Conservation (phyloP, 2,113 vertebrate species). For the Xiphophorus maculatus region DNA sequence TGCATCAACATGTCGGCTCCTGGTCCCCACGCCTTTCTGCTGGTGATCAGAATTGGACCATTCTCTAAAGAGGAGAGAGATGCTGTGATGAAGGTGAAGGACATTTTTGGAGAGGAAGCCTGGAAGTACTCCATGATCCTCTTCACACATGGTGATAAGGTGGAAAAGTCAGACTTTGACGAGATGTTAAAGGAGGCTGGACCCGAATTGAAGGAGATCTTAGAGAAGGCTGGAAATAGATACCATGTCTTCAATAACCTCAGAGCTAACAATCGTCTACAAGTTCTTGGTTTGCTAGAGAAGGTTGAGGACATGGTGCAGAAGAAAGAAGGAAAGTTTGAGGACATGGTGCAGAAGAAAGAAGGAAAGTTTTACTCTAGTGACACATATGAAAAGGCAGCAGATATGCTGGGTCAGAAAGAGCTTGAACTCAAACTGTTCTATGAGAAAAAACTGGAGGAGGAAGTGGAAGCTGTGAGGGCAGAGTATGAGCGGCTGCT, state of each 20-base stretch:
- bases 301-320: no score
- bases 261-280: neutral
- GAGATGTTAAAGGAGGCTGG: neutral
- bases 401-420: neutral
- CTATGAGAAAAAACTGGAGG: slow-evolving; percentile 5
- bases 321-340: no score
- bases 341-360: no score
- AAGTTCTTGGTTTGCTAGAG: slow-evolving; percentile 44
- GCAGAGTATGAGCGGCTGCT: slow-evolving; percentile 18
- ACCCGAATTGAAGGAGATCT: slow-evolving; percentile 15
- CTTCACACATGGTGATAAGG: neutral
- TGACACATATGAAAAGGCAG: slow-evolving; percentile 17
- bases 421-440: neutral
- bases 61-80: slow-evolving; percentile 44
- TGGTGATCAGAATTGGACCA: slow-evolving; percentile 30
- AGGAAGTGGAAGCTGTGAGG: neutral
- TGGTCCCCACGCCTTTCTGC: slow-evolving; percentile 55
- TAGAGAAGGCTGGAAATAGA: slow-evolving; percentile 13
- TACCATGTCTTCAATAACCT: slow-evolving; percentile 41
- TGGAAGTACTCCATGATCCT: slow-evolving; percentile 21
- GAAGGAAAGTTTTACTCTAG: slow-evolving; percentile 29
- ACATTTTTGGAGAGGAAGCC: slow-evolving; percentile 31
- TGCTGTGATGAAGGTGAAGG: slow-evolving; percentile 11
- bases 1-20: slow-evolving; percentile 54
- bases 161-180: neutral